Conservation (phyloP, 2,113 vertebrate genomes). For the Antechinus stuartii region DNA sequence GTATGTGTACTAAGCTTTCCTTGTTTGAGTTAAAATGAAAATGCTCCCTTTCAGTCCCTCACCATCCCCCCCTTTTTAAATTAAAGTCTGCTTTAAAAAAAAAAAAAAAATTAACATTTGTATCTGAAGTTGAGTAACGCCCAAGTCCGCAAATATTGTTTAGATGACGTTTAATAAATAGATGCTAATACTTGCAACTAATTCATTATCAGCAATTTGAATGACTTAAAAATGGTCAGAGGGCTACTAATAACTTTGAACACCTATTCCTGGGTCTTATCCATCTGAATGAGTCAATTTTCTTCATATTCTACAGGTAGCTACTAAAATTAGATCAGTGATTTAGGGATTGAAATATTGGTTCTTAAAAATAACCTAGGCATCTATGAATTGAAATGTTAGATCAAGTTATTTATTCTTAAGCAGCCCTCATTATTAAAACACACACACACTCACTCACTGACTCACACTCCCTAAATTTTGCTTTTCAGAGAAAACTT, state of each 20-base stretch:
- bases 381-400: neutral
- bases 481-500: slow-evolving; percentile 7
- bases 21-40: neutral
- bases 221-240: neutral
- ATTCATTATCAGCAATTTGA: neutral
- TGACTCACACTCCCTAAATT: no score
- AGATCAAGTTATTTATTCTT: neutral
- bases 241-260: neutral
- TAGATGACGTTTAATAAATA: neutral
- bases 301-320: neutral
- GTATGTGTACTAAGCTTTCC: neutral
- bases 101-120: neutral
- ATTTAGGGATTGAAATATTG: neutral
- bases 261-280: neutral
- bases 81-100: neutral
- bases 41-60: neutral
- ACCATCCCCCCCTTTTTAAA: neutral
- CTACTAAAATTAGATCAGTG: neutral
- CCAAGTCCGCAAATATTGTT: neutral
- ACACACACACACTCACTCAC: neutral
- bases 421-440: neutral
- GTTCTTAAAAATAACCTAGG: neutral
- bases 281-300: neutral
- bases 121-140: neutral
- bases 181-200: neutral